Evolutionary conservation across 1,140 invertebrate species (phyloP), one percentile per base, ranked within the genome.

Genomic region (Solen grandis): DNA sequence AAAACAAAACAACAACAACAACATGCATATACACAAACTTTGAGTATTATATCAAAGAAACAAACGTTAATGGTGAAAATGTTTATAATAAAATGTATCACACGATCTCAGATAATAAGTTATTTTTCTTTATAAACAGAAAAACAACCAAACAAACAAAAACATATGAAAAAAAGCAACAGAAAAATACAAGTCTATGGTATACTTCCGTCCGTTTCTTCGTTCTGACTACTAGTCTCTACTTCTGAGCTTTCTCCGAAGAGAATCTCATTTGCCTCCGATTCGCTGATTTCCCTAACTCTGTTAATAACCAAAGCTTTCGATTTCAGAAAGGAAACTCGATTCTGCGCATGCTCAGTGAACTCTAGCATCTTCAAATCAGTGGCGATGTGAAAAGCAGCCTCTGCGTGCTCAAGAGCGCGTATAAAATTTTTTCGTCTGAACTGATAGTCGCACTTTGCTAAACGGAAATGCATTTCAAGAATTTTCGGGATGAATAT

Each of bases 361-460:
- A 81, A 85, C 50, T 85, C 84, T 5, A 80, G 27, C 66, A 85
- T 70, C 36, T 76, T 75, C 19, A 85, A 27, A 19, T 82, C 77
- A 0, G 41, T 66, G 3, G 70, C 73, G 25, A 85, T 54, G 10
- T 66, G 19, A 29, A 60, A 19, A 5, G 81, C 81, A 25, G 55
- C 25, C 31, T 76, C 36, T 16, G 81, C 84, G 74, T 81, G 70
- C n/a, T 85, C 57, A 10, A 81, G n/a, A 14, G 81, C 81, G 1
- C 62, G 54, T 5, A 63, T 22, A n/a, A 29, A 54, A 62, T 83
- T 81, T 1, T 55, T 50, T 22, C 63, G 38, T 33, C 81, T 41
- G 25, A 68, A 85, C n/a, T 78, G 69, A 50, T 63, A 85, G 38
- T 85, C 84, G 60, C 77, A 83, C n/a, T 85, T 85, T 14, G 81